These are phyloP conservation scores for Athetis lepigone DNA, from an alignment of 2,888 invertebrate genomes.

Conservation along the genomic window DNA sequence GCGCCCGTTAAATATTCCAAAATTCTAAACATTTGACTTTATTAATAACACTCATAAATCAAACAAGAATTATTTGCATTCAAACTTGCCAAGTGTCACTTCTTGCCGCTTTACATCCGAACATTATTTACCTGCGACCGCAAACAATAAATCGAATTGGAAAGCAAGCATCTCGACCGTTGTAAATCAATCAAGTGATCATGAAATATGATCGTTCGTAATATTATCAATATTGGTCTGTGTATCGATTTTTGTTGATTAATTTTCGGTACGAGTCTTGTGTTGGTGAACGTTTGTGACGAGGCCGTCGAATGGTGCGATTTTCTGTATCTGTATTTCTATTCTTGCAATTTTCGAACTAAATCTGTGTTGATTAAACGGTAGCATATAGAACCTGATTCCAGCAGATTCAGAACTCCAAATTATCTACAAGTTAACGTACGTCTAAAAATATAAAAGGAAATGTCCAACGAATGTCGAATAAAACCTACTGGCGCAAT, in stretches of 20 bases:
- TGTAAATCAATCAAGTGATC: conserved; percentile 83
- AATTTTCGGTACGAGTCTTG: conserved; percentile 69
- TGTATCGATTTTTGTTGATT: conserved; percentile 74
- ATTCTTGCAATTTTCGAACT: too few relatives aligned
- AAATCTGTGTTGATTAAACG: too few relatives aligned
- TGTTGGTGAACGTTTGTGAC: conserved; percentile 13
- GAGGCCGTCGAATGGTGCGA: not conserved
- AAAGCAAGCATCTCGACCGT: conserved; percentile 79
- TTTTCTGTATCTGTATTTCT: not conserved
- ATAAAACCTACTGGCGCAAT: too few relatives aligned
- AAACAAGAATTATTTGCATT: conserved; percentile 30
- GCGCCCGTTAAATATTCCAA: not conserved
- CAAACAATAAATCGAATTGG: conserved; percentile 83
- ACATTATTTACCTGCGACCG: conserved; percentile 72
- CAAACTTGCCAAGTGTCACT: conserved; percentile 46
- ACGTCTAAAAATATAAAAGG: too few relatives aligned
- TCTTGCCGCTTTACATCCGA: conserved; percentile 66
- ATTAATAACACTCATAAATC: conserved; percentile 11
- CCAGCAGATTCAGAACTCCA: too few relatives aligned
- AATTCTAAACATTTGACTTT: not conserved
- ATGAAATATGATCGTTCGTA: conserved; percentile 83
- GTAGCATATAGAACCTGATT: too few relatives aligned
- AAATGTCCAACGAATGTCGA: too few relatives aligned
- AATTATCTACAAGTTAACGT: too few relatives aligned
- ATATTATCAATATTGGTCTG: conserved; percentile 76